Base-by-base conservation (phyloP, 1,140 invertebrate species). In the Drosophila pandora region DNA sequence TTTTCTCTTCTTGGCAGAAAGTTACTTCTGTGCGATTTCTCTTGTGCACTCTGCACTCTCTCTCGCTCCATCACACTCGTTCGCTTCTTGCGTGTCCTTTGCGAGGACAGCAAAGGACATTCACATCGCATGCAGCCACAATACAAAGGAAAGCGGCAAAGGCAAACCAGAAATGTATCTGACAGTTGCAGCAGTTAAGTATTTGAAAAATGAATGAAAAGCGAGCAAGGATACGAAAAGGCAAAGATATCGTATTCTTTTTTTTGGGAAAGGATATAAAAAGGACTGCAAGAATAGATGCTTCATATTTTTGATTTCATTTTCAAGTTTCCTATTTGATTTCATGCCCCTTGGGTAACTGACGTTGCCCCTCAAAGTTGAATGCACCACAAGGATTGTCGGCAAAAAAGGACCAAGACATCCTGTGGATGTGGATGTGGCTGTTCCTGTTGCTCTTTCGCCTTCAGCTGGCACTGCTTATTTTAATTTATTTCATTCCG, bases 141-240 rank as follows among this genome's bases (percentile, higher is more conserved):
- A 54, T 34, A 75, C 75, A 76, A 65, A 72, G 56, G 54, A 56
- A 59, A 54, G 10, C 41, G 37, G 45, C 62, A 76, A 61, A 58
- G 55, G 22, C n/a, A 78, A 39, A 58, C 67, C 67, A 69, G 67
- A 70, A 70, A 87, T 77, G 82, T 74, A 87, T 77, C 81, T 85
- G 81, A 78, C 82, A 87, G 82, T 85, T 87, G 82, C 73, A 67
- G 74, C 63, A 63, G 47, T 55, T 25, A 78, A 69, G 61, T 85
- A 78, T 85, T 87, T 85, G 81, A 87, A 85, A 85, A 81, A 85
- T 77, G 81, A 77, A 85, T 71, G 64, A 81, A 75, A 55, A 53
- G 49, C 37, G 23, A 37, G 28, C 37, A 55, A 17, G 72, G 47
- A 48, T 43, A 75, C 32, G 25, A 48, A 30, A 22, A 53, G 1